phyloP scores from a whole-genome alignment of 2,888 invertebrate species.

The Tenthredo amoena region DNA sequence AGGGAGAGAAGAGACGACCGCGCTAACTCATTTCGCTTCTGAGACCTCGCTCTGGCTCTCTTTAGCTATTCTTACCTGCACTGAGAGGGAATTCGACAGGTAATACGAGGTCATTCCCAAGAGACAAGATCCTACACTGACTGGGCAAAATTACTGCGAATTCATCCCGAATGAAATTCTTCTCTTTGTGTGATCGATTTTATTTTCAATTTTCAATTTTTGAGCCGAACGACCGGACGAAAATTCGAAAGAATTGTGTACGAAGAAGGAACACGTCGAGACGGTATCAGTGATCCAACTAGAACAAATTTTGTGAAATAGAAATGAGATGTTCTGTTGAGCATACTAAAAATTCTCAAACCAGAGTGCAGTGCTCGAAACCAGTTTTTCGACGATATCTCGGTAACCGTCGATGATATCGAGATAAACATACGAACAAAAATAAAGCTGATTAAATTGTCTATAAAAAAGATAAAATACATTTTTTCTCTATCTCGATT shows the following conservation, averaged over 20 bases:
- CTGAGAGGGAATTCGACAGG: constrained; percentile 14
- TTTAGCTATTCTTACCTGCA: neutral
- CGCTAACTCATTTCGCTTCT: neutral
- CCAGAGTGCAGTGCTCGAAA: neutral
- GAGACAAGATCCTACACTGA: constrained; percentile 40
- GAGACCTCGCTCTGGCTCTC: neutral
- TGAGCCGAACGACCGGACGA: neutral
- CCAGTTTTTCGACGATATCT: neutral
- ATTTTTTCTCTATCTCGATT: neutral
- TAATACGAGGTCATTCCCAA: constrained; percentile 53
- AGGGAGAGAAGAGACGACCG: neutral
- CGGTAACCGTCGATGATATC: neutral
- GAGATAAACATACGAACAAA: neutral
- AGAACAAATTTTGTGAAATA: too few species aligned
- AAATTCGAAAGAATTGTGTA: neutral
- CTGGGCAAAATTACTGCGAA: constrained; percentile 7
- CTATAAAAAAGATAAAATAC: neutral
- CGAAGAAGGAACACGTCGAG: neutral
- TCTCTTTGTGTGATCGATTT: neutral
- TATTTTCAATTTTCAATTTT: neutral
- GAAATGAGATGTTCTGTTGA: too few species aligned
- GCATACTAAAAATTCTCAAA: too few species aligned
- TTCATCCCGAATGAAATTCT: constrained; percentile 60
- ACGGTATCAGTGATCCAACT: neutral
- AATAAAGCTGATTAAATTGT: neutral